Percentiles rank a stretch among this genome's conserved stretches.
Evolutionary conservation across 2,888 invertebrate species (phyloP).

Genomic region (Celastrina argiolus): DNA sequence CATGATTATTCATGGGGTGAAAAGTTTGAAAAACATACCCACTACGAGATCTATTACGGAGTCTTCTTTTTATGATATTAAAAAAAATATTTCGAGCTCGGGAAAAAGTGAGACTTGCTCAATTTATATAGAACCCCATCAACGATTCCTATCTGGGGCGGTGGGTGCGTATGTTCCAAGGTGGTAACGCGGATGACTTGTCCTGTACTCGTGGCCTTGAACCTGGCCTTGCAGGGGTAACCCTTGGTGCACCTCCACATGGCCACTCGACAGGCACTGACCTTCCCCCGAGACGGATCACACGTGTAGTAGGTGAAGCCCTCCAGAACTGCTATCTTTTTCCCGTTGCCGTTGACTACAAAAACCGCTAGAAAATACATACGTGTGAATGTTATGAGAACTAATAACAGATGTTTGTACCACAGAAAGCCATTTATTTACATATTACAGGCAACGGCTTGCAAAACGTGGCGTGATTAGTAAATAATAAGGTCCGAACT

Average conservation of each 20-base stretch:
- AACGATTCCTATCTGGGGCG: conserved; percentile 37
- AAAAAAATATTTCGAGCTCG: too few relatives aligned
- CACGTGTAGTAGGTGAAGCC: conserved; percentile 46
- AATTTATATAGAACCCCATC: conserved; percentile 35
- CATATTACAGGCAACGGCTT: too few relatives aligned
- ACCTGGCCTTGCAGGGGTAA: conserved; percentile 47
- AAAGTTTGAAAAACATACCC: too few relatives aligned
- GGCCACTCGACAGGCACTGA: conserved; percentile 29
- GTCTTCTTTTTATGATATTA: too few relatives aligned
- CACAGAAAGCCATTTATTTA: too few relatives aligned
- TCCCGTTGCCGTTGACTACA: conserved; percentile 41
- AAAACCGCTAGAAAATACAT: conserved; percentile 38
- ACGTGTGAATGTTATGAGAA: conserved; percentile 2
- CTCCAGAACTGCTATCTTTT: conserved; percentile 41
- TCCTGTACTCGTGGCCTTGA: conserved; percentile 41
- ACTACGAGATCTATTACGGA: too few relatives aligned
- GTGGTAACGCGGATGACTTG: conserved; percentile 38
- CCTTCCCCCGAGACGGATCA: conserved; percentile 25
- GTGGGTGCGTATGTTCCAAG: conserved; percentile 41
- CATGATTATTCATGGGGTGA: too few relatives aligned
- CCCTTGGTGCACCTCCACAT: conserved; percentile 51
- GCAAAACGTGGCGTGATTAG: too few relatives aligned
- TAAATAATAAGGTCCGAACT: too few relatives aligned
- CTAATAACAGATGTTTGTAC: too few relatives aligned
- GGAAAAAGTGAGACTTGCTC: too few relatives aligned